Base-by-base conservation (phyloP, 2,113 vertebrate genomes). In the Catharus minimus region DNA sequence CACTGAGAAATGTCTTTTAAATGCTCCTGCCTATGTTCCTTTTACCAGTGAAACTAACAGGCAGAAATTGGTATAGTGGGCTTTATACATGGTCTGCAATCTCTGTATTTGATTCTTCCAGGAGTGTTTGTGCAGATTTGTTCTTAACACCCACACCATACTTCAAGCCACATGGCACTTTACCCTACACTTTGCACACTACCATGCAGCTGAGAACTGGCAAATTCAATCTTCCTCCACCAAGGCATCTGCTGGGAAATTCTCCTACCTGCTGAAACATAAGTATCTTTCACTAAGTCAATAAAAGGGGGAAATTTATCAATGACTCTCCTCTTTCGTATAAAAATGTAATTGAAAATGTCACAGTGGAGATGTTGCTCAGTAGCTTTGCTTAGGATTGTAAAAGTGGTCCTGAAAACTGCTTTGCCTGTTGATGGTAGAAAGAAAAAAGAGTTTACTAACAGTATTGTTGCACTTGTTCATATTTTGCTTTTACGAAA, bases 201-300 rank as follows among this genome's bases (percentile, higher is more conserved):
- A n/a, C 60, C 15, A 17, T 62, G 71, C 60, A 46, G 81, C 82
- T 91, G 93, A 97, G 93, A 94, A 92, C 71, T 24, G 24, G 90
- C 56, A 79, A 95, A 94, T 60, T 95, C 84, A 88, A 30, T 69
- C 79, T 78, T 50, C 61, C 77, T 89, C 52, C 65, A 69, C 62
- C 21, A 32, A 78, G 41, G 71, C 2, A 2, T 55, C 78, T 92
- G 86, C 76, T 67, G 80, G 69, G 84, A 78, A 72, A 56, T 76
- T 62, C 44, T 82, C 36, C 78, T 82, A 84, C 65, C 86, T 52
- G 17, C 55, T 88, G 46, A 78, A 52, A 77, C 41, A 24, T 20
- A 49, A 76, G 69, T 89, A 69, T 67, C 73, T 23, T n/a, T 36
- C 86, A 82, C 82, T 94, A 95, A 96, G 90, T 92, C 81, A 95